Evolutionary conservation across 2,113 vertebrate genomes (phyloP), one percentile per base, ranked within the genome.

Genomic region (Bothrops jararaca): DNA sequence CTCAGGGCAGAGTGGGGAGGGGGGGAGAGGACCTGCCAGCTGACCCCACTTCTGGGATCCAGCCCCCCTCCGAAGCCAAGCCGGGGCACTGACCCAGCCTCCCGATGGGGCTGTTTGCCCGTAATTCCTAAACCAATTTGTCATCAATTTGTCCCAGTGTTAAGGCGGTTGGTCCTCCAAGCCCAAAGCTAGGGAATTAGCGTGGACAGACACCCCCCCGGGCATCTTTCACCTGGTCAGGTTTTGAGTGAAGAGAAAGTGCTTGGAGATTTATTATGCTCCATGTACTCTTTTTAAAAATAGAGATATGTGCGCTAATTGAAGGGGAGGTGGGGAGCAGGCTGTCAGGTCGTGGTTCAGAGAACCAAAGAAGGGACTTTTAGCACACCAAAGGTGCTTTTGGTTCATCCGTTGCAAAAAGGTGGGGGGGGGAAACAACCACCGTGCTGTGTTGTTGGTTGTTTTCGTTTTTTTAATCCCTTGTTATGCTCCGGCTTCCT

Each of bases 11-110:
- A 0, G 54, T 9, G 4, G 5, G 26, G 6, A 9, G 64, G 15
- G 2, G 12, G 23, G 9, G 0, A 7, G 22, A 1, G 85, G 13
- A 26, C 3, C 5, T 18, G n/a, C 4, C 0, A 0, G 5, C 4
- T 39, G n/a, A 3, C 60, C 69, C 34, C 74, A 42, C 34, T 80
- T 42, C 74, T 42, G 18, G 74, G 74, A 80, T 39, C 74, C 34
- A 80, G 34, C 6, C 11, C 64, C 3, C 69, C 15, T 80, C 34
- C 0, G 18, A 42, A 80, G 34, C 69, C 13, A 5, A 74, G 69
- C 34, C 4, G 1, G 74, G n/a, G 74, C 74, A 42, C 18, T 80
- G 74, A 80, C 74, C 74, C 74, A 42, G 6, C 34, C 7, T 39
- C 34, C 74, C 34, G 34, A 20, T 42, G 74, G 18, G 18, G 18